These are phyloP conservation scores for Synanthedon formicaeformis DNA, from an alignment of 2,888 invertebrate species.

Conservation along the genomic window DNA sequence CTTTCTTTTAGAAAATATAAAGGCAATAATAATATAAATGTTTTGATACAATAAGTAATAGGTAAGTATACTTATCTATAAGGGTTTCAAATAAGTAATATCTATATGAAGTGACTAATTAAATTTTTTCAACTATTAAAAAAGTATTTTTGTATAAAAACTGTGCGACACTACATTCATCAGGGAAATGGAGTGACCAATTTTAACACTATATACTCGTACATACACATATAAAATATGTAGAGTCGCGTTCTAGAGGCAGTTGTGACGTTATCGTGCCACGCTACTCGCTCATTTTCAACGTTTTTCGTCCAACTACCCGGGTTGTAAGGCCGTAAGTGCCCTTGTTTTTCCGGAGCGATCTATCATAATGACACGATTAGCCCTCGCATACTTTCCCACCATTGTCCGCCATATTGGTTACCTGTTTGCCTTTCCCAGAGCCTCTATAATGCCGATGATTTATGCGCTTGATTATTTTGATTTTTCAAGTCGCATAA, in stretches of 20 bases:
- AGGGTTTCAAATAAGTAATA: too few species aligned
- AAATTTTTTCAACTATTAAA: too few species aligned
- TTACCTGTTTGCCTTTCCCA: slow-evolving; percentile 6
- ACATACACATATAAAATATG: background rate
- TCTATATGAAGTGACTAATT: too few species aligned
- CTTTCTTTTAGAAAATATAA: background rate
- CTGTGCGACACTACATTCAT: too few species aligned
- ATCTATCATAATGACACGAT: slow-evolving; percentile 12
- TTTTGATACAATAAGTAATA: too few species aligned
- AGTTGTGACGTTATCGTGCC: background rate
- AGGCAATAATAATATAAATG: background rate
- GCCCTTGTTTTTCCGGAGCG: slow-evolving; percentile 3
- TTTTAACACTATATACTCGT: background rate
- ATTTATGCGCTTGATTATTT: slow-evolving; percentile 4
- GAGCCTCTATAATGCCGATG: slow-evolving; percentile 1
- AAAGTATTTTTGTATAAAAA: too few species aligned
- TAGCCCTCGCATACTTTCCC: slow-evolving; percentile 10
- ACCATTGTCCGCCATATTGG: slow-evolving; percentile 6
- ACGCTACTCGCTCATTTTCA: background rate
- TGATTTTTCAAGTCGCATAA: slow-evolving; percentile 1
- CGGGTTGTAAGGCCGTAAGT: slow-evolving; percentile 1
- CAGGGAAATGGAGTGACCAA: background rate
- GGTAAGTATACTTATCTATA: too few species aligned
- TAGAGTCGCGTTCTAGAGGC: background rate
- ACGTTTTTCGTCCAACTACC: background rate